A percentile compares a stretch with the other conserved stretches of the same genome.
phyloP scores from a whole-genome alignment of 2,888 invertebrate species.

The Pyrocoelia pectoralis region DNA sequence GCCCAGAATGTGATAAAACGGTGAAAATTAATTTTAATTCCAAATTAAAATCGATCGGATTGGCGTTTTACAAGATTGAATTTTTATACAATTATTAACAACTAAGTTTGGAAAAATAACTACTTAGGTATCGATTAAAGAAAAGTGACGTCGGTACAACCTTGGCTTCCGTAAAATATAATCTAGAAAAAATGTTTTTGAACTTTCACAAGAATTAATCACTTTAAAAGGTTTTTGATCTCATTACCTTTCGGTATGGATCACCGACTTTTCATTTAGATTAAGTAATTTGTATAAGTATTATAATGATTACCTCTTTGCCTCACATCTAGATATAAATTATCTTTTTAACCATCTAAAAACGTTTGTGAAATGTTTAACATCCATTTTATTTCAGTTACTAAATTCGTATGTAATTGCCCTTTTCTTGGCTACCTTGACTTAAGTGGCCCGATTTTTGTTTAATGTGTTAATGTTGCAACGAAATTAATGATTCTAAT shows the following conservation, averaged over 20 bases:
- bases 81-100: no score
- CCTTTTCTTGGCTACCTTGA: neutral
- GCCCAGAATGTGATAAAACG: no score
- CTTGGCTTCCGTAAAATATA: neutral
- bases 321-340: conserved; percentile 1
- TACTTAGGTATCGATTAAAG: neutral
- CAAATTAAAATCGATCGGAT: no score
- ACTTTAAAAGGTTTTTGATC: neutral
- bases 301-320: neutral
- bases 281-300: neutral
- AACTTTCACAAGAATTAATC: neutral
- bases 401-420: neutral
- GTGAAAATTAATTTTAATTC: no score
- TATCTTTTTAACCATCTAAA: neutral
- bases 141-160: neutral
- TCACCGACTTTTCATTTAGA: neutral
- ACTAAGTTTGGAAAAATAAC: no score
- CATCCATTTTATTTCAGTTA: neutral
- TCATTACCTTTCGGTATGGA: neutral
- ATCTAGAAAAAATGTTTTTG: neutral
- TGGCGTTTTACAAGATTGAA: no score
- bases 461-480: neutral
- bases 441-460: neutral
- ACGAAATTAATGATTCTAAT: no score
- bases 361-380: neutral